Evolutionary conservation across 2,113 vertebrate genomes (phyloP).

Genomic region (Rhinolophus sinicus): DNA sequence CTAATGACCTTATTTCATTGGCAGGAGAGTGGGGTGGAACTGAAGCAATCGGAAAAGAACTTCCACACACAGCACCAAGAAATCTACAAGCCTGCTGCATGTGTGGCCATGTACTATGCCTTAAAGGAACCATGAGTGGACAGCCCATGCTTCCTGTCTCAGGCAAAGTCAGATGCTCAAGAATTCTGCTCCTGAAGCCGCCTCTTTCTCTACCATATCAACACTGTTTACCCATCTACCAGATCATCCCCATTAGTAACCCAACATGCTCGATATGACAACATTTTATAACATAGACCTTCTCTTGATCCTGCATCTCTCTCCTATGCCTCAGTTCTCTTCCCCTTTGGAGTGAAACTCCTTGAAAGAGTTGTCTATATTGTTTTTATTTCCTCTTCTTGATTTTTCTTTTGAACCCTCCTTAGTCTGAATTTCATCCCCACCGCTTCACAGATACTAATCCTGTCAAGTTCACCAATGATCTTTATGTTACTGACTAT

Average conservation of each 20-base stretch:
- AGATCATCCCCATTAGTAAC: neutral
- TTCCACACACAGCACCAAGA: neutral
- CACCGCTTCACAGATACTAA: neutral
- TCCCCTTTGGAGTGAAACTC: neutral
- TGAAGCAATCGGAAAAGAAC: neutral
- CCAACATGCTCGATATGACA: neutral
- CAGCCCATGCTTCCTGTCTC: neutral
- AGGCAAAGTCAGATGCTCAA: neutral
- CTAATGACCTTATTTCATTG: neutral
- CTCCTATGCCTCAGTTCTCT: neutral
- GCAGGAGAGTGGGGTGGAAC: accelerated
- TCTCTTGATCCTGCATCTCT: neutral
- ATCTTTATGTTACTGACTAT: neutral
- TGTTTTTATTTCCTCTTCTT: neutral
- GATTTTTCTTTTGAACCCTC: neutral
- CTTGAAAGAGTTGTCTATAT: neutral
- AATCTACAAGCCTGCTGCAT: neutral
- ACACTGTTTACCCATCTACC: neutral
- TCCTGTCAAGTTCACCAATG: neutral
- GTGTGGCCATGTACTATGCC: no score
- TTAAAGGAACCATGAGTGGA: neutral
- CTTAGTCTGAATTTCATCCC: neutral
- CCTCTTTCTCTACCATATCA: neutral
- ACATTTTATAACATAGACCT: neutral
- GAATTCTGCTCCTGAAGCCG: neutral